Base-by-base conservation (phyloP, 2,888 invertebrate species). In the Acleris emargana region DNA sequence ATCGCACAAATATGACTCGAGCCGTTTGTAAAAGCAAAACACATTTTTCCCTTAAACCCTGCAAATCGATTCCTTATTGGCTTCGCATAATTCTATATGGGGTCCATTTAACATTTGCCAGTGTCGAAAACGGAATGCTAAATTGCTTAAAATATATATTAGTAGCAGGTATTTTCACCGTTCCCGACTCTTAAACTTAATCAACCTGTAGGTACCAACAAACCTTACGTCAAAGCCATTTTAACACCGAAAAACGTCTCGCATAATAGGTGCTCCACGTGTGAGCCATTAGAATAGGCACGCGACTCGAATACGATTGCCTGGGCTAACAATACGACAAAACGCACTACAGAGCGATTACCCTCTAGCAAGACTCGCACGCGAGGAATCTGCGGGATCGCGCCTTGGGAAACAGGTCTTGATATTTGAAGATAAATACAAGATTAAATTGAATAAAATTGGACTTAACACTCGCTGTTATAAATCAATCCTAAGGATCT, bases 291-390 rank as follows among this genome's bases (percentile, higher is more conserved):
- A 88, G 86, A 86, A 84, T 83, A 79, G 76, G 82, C 79, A 86
- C 86, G 88, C 84, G 88, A 79, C 78, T 76, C 73, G 87, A 86
- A 89, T 87, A 78, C 79, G 82, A 85, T 84, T 86, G 86, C 83
- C 82, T 82, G 78, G 77, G 71, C 77, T 76, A 77, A 87, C 88
- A 88, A 88, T 86, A 81, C 79, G 78, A 85, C 85, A 86, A 84
- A 84, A 86, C 84, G 80, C 81, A 84, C 87, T 88, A 87, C 83
- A 88, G 79, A 84, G 81, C 88, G 88, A 89, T 90, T 91, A 90
- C 89, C 89, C 87, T 87, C 84, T 83, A 80, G 74, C 77, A 81
- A 82, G 78, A 76, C 76, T 76, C 77, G 75, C 77, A 77, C 81
- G 73, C 79, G 51, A 66, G 60, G 66, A 66, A 66, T 60, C 70